Evolutionary conservation across 2,113 vertebrate species (phyloP).

Genomic region (Vimba vimba): DNA sequence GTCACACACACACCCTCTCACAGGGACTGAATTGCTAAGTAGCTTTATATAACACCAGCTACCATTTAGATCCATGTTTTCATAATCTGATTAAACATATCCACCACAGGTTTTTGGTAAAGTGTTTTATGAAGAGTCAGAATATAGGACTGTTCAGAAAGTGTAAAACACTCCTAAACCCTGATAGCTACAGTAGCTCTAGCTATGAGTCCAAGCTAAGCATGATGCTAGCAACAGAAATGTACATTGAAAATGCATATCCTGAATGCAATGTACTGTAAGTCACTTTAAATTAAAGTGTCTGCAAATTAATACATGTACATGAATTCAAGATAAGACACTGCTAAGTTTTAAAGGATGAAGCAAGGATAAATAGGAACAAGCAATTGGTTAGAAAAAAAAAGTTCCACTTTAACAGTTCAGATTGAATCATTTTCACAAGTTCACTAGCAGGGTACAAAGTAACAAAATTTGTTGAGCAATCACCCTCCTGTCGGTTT

Average conservation of each 20-base stretch:
- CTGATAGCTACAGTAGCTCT: neutral
- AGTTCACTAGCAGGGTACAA: neutral
- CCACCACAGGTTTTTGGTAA: constrained; percentile 8
- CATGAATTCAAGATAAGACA: neutral
- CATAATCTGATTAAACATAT: constrained; percentile 48
- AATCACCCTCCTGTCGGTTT: constrained; percentile 9
- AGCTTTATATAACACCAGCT: constrained; percentile 49
- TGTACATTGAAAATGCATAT: neutral
- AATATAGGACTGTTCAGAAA: constrained; percentile 7
- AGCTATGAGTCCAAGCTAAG: neutral
- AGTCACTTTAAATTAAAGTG: neutral
- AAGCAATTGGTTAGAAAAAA: neutral
- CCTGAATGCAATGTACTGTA: neutral
- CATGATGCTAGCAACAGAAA: neutral
- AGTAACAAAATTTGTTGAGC: neutral
- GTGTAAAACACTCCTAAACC: constrained; percentile 13
- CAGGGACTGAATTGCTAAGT: constrained; percentile 39
- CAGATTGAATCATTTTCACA: neutral
- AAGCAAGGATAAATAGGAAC: neutral
- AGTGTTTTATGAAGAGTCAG: neutral
- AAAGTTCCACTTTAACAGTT: neutral
- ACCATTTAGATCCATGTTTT: constrained; percentile 43
- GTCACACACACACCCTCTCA: neutral
- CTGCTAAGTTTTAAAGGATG: neutral
- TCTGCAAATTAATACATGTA: neutral